Percentiles rank a stretch among this genome's conserved stretches.
phyloP scores from a whole-genome alignment of 2,888 invertebrate genomes.

The Acronicta aceris region DNA sequence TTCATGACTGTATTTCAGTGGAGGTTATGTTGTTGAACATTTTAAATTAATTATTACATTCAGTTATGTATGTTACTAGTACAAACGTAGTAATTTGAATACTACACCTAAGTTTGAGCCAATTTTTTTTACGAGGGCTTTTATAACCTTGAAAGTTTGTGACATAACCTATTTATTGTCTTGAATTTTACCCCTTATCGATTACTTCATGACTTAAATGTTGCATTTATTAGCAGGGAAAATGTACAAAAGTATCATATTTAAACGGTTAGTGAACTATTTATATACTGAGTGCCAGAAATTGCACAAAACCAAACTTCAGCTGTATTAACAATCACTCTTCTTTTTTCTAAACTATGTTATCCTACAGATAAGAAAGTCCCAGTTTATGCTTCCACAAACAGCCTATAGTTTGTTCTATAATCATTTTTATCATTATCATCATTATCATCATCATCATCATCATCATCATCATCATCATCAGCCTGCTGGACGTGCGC shows the following conservation, averaged over 20 bases:
- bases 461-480: too few species aligned
- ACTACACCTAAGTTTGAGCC: neutral
- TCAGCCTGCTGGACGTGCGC: too few species aligned
- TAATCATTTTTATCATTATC: too few species aligned
- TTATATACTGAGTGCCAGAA: neutral
- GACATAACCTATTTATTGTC: constrained; percentile 51
- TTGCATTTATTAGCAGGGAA: constrained; percentile 28
- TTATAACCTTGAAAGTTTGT: constrained; percentile 42
- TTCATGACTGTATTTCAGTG: neutral
- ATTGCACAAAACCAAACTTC: neutral
- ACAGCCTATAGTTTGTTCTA: too few species aligned
- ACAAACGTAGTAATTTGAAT: constrained; percentile 2
- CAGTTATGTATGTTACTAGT: neutral
- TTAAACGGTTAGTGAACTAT: constrained; percentile 69
- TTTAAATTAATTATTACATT: neutral
- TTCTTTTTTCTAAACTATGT: too few species aligned
- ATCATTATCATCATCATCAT: too few species aligned
- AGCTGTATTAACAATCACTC: too few species aligned
- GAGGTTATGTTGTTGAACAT: constrained; percentile 41
- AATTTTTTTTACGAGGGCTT: neutral
- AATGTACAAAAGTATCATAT: constrained; percentile 76
- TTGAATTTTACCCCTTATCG: neutral
- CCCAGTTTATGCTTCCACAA: too few species aligned
- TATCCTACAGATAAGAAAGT: too few species aligned
- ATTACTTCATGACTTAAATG: constrained; percentile 21